Base-by-base conservation (phyloP, 2,888 invertebrate species). In the Napeogenes inachia region DNA sequence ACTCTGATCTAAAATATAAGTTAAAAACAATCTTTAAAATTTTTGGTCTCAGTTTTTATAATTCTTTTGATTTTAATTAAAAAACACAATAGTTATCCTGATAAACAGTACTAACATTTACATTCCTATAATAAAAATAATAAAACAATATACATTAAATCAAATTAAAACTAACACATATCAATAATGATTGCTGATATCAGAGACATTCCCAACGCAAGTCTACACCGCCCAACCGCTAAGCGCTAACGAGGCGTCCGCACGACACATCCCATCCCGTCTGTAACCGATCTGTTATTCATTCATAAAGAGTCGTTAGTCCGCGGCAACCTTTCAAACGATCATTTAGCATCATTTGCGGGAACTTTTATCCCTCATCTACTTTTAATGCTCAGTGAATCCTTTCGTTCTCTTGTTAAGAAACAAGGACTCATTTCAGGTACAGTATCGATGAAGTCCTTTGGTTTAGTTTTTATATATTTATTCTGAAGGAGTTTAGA, bases 291-390 rank as follows among this genome's bases (percentile, higher is more conserved):
- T 73, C 73, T 72, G 73, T 73, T 75, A 74, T 73, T 71, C 73
- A 74, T 74, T 73, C 73, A 71, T 70, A 73, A 70, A 70, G 68
- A 62, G 67, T 70, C 71, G 70, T 70, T 69, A 68, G 65, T 33
- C 65, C 53, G 63, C 72, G 70, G 68, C 71, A 59, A 63, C 77
- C 82, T 84, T 76, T 81, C 75, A 70, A 61, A 61, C 71, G 73
- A 79, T 77, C 84, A 82, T 86, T 86, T 82, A 84, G 76, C 86
- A 87, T 87, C 88, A 87, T 89, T 88, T 87, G 82, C 79, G 82
- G 78, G 75, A 78, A 79, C 77, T 85, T 87, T 87, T 84, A 85
- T 83, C 82, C 80, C 82, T 85, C 86, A 86, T 86, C 84, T 84
- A 84, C 82, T 84, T 83, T 87, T 83, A 87, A 86, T 82, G 82